Percentiles rank a stretch among this genome's conserved stretches.
phyloP scores from a whole-genome alignment of 2,888 invertebrate genomes.

The Clostera curtula region DNA sequence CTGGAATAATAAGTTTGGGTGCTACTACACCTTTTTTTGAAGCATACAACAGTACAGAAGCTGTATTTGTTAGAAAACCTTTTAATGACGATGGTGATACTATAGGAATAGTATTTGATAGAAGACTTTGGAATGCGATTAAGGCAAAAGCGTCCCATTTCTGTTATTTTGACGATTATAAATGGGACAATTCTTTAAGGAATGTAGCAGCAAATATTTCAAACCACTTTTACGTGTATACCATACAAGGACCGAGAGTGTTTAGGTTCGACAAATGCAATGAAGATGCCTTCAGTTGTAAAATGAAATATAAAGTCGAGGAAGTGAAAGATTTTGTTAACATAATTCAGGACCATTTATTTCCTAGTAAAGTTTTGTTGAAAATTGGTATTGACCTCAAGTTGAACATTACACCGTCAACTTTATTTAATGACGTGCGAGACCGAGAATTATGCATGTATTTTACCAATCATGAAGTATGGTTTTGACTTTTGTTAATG shows the following conservation, averaged over 20 bases:
- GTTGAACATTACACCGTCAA: slow-evolving; percentile 9
- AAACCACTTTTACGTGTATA: slow-evolving; percentile 19
- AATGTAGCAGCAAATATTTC: slow-evolving; percentile 20
- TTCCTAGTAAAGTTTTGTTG: slow-evolving; percentile 17
- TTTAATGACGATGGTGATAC: slow-evolving; percentile 22
- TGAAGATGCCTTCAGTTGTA: slow-evolving; percentile 10
- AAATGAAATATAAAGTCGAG: slow-evolving; percentile 13
- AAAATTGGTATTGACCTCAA: slow-evolving; percentile 2
- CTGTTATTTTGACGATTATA: slow-evolving; percentile 33
- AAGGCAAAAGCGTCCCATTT: slow-evolving; percentile 25
- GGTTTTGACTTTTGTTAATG: slow-evolving; percentile 8
- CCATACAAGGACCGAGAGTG: slow-evolving; percentile 30
- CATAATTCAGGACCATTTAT: slow-evolving; percentile 15
- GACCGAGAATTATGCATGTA: slow-evolving; percentile 38
- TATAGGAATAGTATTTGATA: slow-evolving; percentile 34
- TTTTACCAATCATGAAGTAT: slow-evolving; percentile 17
- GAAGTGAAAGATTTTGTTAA: slow-evolving; percentile 17
- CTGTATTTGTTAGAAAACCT: slow-evolving; percentile 16
- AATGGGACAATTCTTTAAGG: slow-evolving; percentile 35
- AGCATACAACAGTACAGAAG: slow-evolving; percentile 13
- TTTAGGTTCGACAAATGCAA: slow-evolving; percentile 25
- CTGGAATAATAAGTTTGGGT: slow-evolving; percentile 34
- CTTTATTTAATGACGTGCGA: slow-evolving; percentile 29
- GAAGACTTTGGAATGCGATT: slow-evolving; percentile 29
- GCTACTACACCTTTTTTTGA: slow-evolving; percentile 16